phyloP scores from a whole-genome alignment of 2,797 vertebrate genomes.

The Apogon hyalosoma region DNA sequence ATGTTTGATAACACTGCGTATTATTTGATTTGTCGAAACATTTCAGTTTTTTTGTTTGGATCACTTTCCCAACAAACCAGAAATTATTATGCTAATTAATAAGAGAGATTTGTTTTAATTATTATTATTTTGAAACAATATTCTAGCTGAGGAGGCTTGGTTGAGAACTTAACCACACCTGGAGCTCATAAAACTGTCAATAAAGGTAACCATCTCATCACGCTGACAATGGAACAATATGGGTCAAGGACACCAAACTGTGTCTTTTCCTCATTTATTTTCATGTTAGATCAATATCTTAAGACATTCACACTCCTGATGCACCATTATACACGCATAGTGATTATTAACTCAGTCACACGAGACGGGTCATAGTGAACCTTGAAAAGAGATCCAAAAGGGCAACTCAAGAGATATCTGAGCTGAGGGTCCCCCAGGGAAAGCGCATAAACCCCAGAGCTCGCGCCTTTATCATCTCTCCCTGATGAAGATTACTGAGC shows the following conservation, averaged over 20 bases:
- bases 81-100: constrained; percentile 7
- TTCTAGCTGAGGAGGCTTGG: constrained; percentile 3
- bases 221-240: constrained; percentile 61
- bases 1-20: constrained; percentile 7
- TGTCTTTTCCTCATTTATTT: constrained; percentile 73
- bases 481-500: constrained; percentile 69
- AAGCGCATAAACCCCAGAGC: constrained; percentile 54
- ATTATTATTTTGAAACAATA: constrained; percentile 3
- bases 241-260: constrained; percentile 66
- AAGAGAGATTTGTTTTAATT: background rate
- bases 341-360: constrained; percentile 81
- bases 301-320: constrained; percentile 66
- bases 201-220: constrained; percentile 47
- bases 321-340: constrained; percentile 67
- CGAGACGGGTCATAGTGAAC: constrained; percentile 78
- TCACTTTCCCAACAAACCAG: background rate
- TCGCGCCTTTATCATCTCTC: constrained; percentile 56
- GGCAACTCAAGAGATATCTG: constrained; percentile 51
- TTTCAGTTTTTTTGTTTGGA: constrained; percentile 16
- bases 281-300: constrained; percentile 85
- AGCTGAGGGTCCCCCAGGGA: constrained; percentile 74
- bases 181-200: constrained; percentile 59
- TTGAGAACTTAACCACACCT: constrained; percentile 29
- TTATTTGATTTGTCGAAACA: background rate
- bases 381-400: constrained; percentile 56